These are phyloP conservation scores for Dorcus hopei DNA, from an alignment of 2,888 invertebrate species.

Conservation along the genomic window DNA sequence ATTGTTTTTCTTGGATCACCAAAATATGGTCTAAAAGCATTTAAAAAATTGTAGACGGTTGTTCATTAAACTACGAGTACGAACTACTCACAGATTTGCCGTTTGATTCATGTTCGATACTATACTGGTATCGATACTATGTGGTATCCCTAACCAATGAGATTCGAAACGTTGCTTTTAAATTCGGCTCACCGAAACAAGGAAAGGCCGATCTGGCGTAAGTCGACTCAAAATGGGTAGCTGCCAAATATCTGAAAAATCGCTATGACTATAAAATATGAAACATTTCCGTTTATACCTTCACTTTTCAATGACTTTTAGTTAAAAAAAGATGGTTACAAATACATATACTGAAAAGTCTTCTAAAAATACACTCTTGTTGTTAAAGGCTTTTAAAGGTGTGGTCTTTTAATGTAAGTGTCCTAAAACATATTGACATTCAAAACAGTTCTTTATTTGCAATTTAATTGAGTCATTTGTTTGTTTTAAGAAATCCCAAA, in stretches of 20 bases:
- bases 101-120: slow-evolving; percentile 3
- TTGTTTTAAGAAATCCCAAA: no score
- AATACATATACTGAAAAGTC: slow-evolving; percentile 11
- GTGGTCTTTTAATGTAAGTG: no score
- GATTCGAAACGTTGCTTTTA: slow-evolving; percentile 42
- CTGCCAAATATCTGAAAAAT: slow-evolving; percentile 3
- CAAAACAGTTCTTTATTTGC: no score
- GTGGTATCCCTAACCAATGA: slow-evolving; percentile 36
- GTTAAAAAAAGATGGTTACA: not conserved
- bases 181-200: slow-evolving; percentile 65
- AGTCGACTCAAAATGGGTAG: slow-evolving; percentile 14
- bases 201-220: slow-evolving; percentile 68
- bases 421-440: not conserved
- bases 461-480: no score
- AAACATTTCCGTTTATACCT: slow-evolving; percentile 1
- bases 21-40: not conserved
- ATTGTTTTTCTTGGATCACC: not conserved
- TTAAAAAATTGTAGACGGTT: no score
- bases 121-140: slow-evolving; percentile 4
- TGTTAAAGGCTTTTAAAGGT: no score
- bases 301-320: not conserved
- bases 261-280: slow-evolving; percentile 8
- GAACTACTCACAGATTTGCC: not conserved
- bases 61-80: no score
- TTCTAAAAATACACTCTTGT: not conserved